phyloP scores from a whole-genome alignment of 1,140 invertebrate genomes.

The Portunus trituberculatus region DNA sequence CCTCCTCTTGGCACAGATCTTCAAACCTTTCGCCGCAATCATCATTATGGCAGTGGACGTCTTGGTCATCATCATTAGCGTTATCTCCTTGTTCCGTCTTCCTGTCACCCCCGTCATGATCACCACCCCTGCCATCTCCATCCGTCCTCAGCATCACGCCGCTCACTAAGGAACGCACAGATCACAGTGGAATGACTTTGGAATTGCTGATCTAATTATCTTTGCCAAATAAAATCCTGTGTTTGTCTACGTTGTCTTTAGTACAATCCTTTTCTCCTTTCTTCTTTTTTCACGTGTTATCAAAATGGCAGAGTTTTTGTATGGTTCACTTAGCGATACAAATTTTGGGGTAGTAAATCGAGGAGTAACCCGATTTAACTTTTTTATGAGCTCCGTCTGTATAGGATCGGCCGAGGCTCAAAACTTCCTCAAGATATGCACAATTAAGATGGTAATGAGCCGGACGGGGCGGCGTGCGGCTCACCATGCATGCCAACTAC shows the following conservation, averaged over 20 bases:
- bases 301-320: too few relatives aligned
- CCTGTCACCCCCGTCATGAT: background rate
- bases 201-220: too few relatives aligned
- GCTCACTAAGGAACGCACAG: too few relatives aligned
- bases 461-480: background rate
- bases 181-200: too few relatives aligned
- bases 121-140: background rate
- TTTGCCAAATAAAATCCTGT: too few relatives aligned
- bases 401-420: background rate
- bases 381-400: background rate
- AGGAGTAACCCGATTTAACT: background rate
- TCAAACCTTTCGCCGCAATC: too few relatives aligned
- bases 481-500: background rate
- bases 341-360: background rate
- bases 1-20: too few relatives aligned
- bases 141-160: background rate
- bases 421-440: constrained; percentile 22
- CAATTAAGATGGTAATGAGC: background rate
- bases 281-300: too few relatives aligned
- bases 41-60: background rate
- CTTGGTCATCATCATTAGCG: background rate
- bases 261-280: too few relatives aligned
- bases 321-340: background rate
- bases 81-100: background rate
- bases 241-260: too few relatives aligned